These are phyloP conservation scores for Agrypnus murinus DNA, from an alignment of 2,888 invertebrate genomes.

Conservation along the genomic window DNA sequence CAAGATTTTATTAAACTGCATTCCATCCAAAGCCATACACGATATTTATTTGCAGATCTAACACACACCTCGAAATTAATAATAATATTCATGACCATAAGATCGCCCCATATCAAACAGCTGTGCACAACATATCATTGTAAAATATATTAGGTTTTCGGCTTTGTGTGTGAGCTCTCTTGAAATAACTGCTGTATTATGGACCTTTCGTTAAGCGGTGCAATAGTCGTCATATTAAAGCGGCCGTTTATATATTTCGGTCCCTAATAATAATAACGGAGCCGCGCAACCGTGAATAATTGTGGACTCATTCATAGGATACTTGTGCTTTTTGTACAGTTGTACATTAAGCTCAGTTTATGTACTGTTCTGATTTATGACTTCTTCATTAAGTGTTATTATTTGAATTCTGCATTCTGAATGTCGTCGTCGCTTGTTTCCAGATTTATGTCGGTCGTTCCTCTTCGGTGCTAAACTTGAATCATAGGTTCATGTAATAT, in stretches of 20 bases:
- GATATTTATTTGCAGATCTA: constrained; percentile 2
- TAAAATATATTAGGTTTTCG: constrained; percentile 42
- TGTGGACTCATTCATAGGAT: constrained; percentile 32
- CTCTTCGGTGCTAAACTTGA: too few species aligned
- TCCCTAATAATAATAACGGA: constrained; percentile 38
- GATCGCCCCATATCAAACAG: constrained; percentile 37
- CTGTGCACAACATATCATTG: constrained; percentile 39
- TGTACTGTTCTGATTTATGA: constrained; percentile 26
- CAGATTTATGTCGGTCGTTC: constrained; percentile 5
- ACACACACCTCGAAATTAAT: constrained; percentile 23
- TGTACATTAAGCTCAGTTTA: constrained; percentile 27
- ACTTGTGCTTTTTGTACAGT: constrained; percentile 34
- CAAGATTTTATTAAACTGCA: neutral
- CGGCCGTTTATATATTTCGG: constrained; percentile 26
- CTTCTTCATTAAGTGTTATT: constrained; percentile 30
- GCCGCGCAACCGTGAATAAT: constrained; percentile 35
- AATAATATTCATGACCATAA: constrained; percentile 26
- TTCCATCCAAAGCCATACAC: neutral
- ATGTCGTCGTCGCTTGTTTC: neutral
- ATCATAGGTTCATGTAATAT: too few species aligned
- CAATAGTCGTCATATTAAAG: constrained; percentile 13
- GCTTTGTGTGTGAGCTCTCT: constrained; percentile 38
- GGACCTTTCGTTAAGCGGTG: constrained; percentile 26
- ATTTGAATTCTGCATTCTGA: constrained; percentile 5
- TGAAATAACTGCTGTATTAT: constrained; percentile 33